Percentiles rank a stretch among this genome's conserved stretches.
Evolutionary conservation across 2,888 invertebrate genomes (phyloP).

Genomic region (Coecobrya sp.): DNA sequence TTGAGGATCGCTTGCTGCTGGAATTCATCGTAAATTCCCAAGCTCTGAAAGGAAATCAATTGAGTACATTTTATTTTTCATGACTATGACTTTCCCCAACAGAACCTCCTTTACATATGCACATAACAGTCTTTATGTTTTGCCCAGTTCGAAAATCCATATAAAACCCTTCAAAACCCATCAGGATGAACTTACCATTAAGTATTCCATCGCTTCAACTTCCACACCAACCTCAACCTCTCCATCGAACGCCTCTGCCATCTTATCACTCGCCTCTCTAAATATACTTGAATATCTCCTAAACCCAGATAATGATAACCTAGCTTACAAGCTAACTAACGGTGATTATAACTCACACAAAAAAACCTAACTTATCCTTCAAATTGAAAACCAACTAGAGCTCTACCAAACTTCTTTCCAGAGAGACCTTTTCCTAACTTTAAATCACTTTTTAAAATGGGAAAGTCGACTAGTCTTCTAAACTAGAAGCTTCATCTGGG

Average conservation of each 20-base stretch:
- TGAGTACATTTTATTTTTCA: background rate
- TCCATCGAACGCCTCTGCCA: background rate
- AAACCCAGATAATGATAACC: too few species aligned
- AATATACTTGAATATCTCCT: too few species aligned
- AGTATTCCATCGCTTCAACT: background rate
- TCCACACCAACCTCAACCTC: background rate
- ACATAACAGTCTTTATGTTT: background rate
- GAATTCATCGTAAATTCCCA: conserved; percentile 93
- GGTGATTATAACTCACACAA: too few species aligned
- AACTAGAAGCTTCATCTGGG: conserved; percentile 4
- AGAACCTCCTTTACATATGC: background rate
- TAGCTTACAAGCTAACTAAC: too few species aligned
- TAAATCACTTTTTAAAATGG: background rate
- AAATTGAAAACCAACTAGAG: too few species aligned
- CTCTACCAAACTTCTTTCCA: too few species aligned
- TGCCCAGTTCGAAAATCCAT: too few species aligned
- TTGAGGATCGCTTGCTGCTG: conserved; percentile 91
- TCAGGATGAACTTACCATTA: background rate
- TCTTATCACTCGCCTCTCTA: background rate
- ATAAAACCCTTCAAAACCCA: background rate
- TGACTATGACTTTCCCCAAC: background rate
- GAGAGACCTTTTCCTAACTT: too few species aligned
- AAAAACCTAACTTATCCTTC: too few species aligned
- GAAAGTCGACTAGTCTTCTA: background rate
- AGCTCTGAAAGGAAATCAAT: conserved; percentile 89